A percentile compares a stretch with the other conserved stretches of the same genome.
phyloP scores from a whole-genome alignment of 2,113 vertebrate species.

The Sphyrna mokarran region DNA sequence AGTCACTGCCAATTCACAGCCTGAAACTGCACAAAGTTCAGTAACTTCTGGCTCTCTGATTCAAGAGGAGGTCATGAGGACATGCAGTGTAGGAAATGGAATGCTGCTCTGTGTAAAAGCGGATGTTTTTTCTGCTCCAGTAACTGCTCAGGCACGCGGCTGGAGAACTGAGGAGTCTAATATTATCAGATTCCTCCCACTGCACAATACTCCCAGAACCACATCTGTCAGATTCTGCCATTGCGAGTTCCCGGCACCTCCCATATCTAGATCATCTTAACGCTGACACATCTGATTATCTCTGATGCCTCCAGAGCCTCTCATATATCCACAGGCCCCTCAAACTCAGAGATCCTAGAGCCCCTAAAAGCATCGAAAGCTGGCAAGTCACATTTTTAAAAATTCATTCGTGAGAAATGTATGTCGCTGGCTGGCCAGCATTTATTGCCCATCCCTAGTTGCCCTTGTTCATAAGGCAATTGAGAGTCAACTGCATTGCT shows the following conservation, averaged over 20 bases:
- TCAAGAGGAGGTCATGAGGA: not conserved
- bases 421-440: no score
- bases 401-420: no score
- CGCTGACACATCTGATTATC: not conserved
- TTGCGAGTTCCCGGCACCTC: not conserved
- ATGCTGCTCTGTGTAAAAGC: not conserved
- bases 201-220: not conserved
- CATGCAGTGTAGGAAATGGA: not conserved
- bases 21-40: not conserved
- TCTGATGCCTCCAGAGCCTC: not conserved
- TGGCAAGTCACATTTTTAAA: not conserved
- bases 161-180: not conserved
- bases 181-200: not conserved
- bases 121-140: not conserved
- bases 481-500: no score
- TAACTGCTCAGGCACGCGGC: not conserved
- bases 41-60: not conserved
- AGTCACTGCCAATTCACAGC: not conserved
- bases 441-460: no score
- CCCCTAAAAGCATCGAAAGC: not conserved
- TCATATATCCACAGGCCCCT: not conserved
- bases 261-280: not conserved
- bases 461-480: no score
- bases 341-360: not conserved
- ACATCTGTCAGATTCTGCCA: not conserved